Evolutionary conservation across 2,113 vertebrate species (phyloP), one percentile per base, ranked within the genome.

Genomic region (Puma concolor): DNA sequence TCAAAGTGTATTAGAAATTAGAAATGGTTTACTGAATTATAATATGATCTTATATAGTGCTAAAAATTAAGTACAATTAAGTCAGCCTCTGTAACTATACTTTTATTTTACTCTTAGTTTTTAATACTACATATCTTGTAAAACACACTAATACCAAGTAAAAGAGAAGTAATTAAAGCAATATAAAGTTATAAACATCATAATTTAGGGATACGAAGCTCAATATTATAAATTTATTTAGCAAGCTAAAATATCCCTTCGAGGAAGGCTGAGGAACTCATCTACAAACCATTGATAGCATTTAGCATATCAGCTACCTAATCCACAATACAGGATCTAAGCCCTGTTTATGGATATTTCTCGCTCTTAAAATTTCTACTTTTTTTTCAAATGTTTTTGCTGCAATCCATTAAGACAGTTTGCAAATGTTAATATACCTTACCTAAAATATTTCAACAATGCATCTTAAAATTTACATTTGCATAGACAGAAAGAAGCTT

Each of bases 401-500:
- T 88, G 31, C 17, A 67, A 79, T 41, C 48, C 48, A 92, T 10
- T 64, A 88, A 88, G 41, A 90, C 14, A 92, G 7, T 66, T 81
- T 95, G 66, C 33, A 90, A 95, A 84, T 0, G 25, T 82, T 48
- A 88, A 93, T 76, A 85, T 50, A 90, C 60, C 91, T 93, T 44
- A 82, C 50, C 57, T 96, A 95, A 98, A 95, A 52, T 48, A 66
- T 60, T 96, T 94, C 64, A 72, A 52, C 50, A 60, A 85, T 33
- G n/a, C 7, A 36, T 91, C 79, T 95, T 95, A 92, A 74, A 21
- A 57, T 63, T 82, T 95, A 92, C 66, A 97, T 93, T 94, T 98
- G 98, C 97, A 98, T 97, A 98, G 97, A 91, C 85, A 98, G 82
- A 77, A 19, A 98, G 44, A 85, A 63, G 63, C 83, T 52, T 4